These are phyloP conservation scores for Ennomos erosarius DNA, from an alignment of 2,888 invertebrate genomes.

Conservation along the genomic window DNA sequence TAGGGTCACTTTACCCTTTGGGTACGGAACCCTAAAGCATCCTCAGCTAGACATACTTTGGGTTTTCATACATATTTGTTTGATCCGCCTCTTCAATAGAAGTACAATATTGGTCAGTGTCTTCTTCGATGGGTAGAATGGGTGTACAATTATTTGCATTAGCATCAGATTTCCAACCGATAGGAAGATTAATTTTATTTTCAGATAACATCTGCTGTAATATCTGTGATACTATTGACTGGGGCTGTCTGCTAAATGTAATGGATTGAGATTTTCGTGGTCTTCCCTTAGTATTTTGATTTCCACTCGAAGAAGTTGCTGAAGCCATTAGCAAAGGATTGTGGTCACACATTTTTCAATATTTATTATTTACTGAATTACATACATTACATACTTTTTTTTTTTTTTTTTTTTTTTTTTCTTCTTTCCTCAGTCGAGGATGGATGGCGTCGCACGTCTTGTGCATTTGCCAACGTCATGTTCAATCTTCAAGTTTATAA, in stretches of 20 bases:
- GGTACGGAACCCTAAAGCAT: too few species aligned
- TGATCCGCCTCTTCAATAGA: not conserved
- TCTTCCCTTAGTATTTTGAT: constrained; percentile 59
- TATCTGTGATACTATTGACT: constrained; percentile 66
- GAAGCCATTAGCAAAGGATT: constrained; percentile 53
- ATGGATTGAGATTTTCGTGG: constrained; percentile 55
- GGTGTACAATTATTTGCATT: not conserved
- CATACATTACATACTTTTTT: too few species aligned
- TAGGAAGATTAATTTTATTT: constrained; percentile 24
- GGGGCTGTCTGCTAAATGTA: constrained; percentile 65
- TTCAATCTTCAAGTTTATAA: too few species aligned
- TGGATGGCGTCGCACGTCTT: too few species aligned
- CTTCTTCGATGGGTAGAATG: not conserved
- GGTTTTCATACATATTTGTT: constrained; percentile 1
- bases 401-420: too few species aligned
- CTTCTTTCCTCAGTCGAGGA: too few species aligned
- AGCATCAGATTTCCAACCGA: not conserved
- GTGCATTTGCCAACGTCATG: too few species aligned
- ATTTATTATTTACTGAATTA: too few species aligned
- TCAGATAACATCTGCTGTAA: constrained; percentile 49
- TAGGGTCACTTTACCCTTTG: too few species aligned
- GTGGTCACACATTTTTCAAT: constrained; percentile 44
- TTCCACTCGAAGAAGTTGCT: constrained; percentile 17
- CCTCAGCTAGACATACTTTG: constrained; percentile 12
- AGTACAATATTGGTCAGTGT: not conserved